Conservation (phyloP, 2,888 invertebrate genomes). For the Synanthedon formicaeformis region DNA sequence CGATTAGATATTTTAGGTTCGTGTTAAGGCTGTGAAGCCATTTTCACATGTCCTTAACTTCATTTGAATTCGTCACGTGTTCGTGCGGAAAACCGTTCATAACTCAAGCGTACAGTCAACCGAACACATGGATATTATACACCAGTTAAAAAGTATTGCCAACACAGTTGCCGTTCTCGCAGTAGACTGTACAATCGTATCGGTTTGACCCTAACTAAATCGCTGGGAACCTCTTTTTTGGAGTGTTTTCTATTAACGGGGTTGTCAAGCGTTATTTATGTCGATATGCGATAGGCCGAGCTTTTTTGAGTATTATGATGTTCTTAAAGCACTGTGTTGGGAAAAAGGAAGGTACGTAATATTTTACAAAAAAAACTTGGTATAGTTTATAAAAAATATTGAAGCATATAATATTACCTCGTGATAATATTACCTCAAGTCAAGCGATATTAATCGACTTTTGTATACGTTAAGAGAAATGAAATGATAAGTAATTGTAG, state of each 20-base stretch:
- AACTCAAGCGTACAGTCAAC: conserved; percentile 1
- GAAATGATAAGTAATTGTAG: no score
- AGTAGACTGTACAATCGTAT: not conserved
- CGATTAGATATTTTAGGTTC: no score
- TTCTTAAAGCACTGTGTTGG: not conserved
- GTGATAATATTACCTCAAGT: no score
- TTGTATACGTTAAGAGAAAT: no score
- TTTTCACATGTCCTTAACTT: not conserved
- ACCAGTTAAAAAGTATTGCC: not conserved
- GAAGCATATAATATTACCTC: no score
- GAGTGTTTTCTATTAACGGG: not conserved
- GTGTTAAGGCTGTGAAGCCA: not conserved
- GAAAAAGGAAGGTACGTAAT: not conserved
- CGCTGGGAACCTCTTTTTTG: not conserved
- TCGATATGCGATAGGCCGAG: not conserved
- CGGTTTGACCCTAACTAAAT: not conserved
- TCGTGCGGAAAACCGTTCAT: conserved; percentile 1
- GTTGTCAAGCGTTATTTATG: not conserved
- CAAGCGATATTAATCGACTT: no score
- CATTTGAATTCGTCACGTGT: conserved; percentile 2
- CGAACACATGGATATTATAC: not conserved
- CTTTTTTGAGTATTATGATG: not conserved
- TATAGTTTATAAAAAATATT: no score
- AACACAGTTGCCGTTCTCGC: not conserved
- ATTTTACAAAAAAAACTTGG: no score